Evolutionary conservation across 2,113 vertebrate genomes (phyloP), one percentile per base, ranked within the genome.

Genomic region (Mastomys coucha): DNA sequence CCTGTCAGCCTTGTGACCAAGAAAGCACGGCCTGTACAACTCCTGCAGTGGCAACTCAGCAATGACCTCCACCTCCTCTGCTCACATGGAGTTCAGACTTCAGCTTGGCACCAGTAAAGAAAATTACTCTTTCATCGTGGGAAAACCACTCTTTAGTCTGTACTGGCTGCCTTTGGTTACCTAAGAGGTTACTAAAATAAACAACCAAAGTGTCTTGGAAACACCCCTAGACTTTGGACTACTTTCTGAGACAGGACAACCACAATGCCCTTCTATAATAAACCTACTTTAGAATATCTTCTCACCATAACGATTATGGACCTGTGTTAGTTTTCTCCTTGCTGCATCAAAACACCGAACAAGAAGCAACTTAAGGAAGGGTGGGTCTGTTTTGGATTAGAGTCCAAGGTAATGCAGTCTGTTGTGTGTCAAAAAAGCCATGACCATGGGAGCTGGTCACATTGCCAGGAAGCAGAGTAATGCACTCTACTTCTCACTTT

Each of bases 171-270:
- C 42, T 67, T 69, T 86, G 86, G 91, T 9, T 88, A 95, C 24
- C 63, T 49, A 88, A 94, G 12, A 22, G n/a, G 11, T 70, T 90
- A 91, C 42, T 77, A 73, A 95, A 49, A 26, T 39, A 42, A 10
- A 7, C 36, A 81, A 10, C 28, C 31, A 28, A 70, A 60, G 69
- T 95, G 31, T 72, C 84, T n/a, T 88, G 51, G 53, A 88, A 95
- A 49, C 19, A 76, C 80, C 26, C 65, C 26, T 75, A 93, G 94
- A 94, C 75, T 94, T 94, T 13, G 76, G 58, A 16, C 42, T 96
- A 91, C 84, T 85, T 95, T 75, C 65, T 60, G n/a, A 77, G 93
- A 95, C 28, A 65, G 9, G 42, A 49, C 58, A 94, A 45, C 33
- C 13, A 7, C 5, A 31, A 69, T 51, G 11, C 2, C 36, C 22